Evolutionary conservation across 2,113 vertebrate species (phyloP), one percentile per base, ranked within the genome.

Genomic region (Oceanodroma tethys): DNA sequence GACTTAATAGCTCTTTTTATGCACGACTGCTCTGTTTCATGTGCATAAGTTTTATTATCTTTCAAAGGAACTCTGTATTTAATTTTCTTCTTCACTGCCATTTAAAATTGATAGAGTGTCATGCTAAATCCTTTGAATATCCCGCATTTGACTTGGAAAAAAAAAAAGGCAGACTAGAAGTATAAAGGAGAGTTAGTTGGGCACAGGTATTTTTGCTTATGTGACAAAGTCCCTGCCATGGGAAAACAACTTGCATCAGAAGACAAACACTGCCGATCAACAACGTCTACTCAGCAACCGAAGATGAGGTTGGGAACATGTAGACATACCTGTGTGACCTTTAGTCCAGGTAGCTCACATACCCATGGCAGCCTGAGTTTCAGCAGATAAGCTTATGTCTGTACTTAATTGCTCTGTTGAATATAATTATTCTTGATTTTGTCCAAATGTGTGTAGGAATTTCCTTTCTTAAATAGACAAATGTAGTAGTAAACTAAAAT

Each of bases 11-110:
- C 73, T 94, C 92, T 92, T 86, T 86, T 94, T 83, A 90, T 90
- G 92, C 88, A 92, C 92, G 88, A 83, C 45, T 93, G 82, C 85
- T 83, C 66, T 56, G 43, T 93, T 96, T 95, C 90, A 93, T 92
- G 90, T 90, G 74, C 59, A 6, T 90, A 90, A 58, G 67, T 96
- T 94, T 97, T 96, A 96, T 95, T 94, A 94, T 91, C 95, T 96
- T 94, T 74, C 74, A 83, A 58, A 76, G 56, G 83, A 96, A 93
- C 48, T 68, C 79, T 90, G 60, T 92, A 79, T 93, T 97, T 96
- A 86, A 96, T 96, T 91, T 94, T 86, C 93, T 95, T 93, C 90
- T 92, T 91, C 81, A 40, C 67, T 96, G 90, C 75, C 63, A 78
- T 45, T 83, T 94, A 93, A 82, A 90, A 72, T 71, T 81, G 87